phyloP scores from a whole-genome alignment of 1,140 invertebrate genomes.

The Drosophila dunni region DNA sequence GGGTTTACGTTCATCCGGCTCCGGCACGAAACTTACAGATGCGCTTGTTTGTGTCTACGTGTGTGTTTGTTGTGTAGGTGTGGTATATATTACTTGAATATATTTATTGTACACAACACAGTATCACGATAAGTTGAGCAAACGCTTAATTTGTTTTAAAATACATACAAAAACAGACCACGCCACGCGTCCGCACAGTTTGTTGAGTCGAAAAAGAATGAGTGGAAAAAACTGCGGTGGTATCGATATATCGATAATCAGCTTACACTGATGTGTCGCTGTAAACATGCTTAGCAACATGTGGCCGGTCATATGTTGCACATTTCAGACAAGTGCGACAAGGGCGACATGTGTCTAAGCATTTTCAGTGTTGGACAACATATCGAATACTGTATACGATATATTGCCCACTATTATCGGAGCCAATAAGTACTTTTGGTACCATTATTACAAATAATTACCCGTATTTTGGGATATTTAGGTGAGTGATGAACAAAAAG shows the following conservation, averaged over 20 bases:
- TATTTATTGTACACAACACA: slow-evolving; percentile 15
- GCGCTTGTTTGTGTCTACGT: not conserved
- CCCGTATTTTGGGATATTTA: too few species aligned
- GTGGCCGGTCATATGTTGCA: slow-evolving; percentile 10
- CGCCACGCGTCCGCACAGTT: slow-evolving; percentile 52
- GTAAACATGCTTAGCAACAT: slow-evolving; percentile 35
- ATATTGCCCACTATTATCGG: not conserved
- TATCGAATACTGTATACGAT: not conserved
- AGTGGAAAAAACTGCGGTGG: slow-evolving; percentile 11
- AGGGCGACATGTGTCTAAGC: not conserved
- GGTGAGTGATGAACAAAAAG: too few species aligned
- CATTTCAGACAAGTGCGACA: slow-evolving; percentile 2
- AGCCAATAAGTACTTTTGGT: too few species aligned
- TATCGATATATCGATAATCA: slow-evolving; percentile 49
- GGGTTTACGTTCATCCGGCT: slow-evolving; percentile 17
- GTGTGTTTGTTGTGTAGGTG: not conserved
- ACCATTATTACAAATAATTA: too few species aligned
- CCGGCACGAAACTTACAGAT: slow-evolving; percentile 14
- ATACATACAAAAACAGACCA: slow-evolving; percentile 54
- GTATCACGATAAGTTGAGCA: slow-evolving; percentile 14
- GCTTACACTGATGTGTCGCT: not conserved
- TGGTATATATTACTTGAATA: not conserved
- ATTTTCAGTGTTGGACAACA: not conserved
- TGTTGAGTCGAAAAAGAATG: slow-evolving; percentile 52
- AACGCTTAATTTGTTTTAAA: slow-evolving; percentile 36